A percentile compares a stretch with the other conserved stretches of the same genome.
These are phyloP conservation scores for Helarctos malayanus DNA, from an alignment of 2,797 vertebrate species.

Conservation along the genomic window DNA sequence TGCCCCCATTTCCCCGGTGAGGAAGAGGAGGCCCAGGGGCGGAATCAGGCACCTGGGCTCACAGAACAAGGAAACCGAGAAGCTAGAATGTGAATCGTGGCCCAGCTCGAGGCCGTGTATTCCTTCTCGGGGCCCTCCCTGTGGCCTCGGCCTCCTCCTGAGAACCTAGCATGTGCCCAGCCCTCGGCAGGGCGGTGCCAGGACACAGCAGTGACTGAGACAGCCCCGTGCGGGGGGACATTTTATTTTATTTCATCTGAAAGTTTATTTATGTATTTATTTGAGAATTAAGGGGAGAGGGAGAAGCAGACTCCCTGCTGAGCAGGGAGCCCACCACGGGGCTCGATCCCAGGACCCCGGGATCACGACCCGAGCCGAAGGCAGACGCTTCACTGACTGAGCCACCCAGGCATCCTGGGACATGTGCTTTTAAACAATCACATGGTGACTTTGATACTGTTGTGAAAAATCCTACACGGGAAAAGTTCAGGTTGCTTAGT, in stretches of 20 bases:
- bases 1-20: neutral
- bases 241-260: neutral
- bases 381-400: neutral
- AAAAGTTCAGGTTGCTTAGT: neutral
- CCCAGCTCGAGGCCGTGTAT: fast-evolving
- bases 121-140: neutral
- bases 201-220: neutral
- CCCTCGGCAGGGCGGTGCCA: neutral
- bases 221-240: neutral
- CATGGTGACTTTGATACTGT: fast-evolving
- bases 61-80: neutral
- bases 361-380: neutral
- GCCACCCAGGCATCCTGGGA: neutral
- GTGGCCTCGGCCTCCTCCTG: neutral
- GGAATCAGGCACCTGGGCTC: neutral
- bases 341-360: neutral
- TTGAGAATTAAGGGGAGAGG: neutral
- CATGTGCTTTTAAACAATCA: neutral
- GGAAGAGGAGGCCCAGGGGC: neutral
- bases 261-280: neutral
- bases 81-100: neutral
- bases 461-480: neutral
- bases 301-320: neutral
- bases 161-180: neutral
- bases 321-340: neutral